phyloP scores from a whole-genome alignment of 92 coral and sea anemone genomes.

The Ricordea florida region DNA sequence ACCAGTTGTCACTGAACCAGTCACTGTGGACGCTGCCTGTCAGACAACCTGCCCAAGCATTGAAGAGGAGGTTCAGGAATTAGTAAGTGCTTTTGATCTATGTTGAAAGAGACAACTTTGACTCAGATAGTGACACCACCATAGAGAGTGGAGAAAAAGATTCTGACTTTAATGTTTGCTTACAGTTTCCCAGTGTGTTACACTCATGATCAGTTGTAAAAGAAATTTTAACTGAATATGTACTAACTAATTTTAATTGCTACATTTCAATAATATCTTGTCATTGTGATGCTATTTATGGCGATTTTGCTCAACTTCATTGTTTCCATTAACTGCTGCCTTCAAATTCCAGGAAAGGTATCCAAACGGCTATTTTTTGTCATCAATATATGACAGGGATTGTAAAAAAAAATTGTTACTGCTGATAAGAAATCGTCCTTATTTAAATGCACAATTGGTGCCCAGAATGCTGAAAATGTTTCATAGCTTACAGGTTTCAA shows the following conservation, averaged over 20 bases:
- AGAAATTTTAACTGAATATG: not conserved
- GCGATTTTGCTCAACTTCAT: conserved; percentile 6
- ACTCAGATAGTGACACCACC: conserved; percentile 38
- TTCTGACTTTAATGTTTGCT: conserved; percentile 13
- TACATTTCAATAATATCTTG: conserved; percentile 13
- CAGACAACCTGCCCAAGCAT: conserved; percentile 44
- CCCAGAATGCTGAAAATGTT: conserved; percentile 13
- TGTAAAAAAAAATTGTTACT: conserved; percentile 17
- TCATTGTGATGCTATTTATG: conserved; percentile 6
- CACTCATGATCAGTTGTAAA: not conserved
- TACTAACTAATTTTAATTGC: too few species aligned
- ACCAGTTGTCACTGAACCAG: conserved; percentile 32
- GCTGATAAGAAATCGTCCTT: conserved; percentile 12
- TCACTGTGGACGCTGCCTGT: conserved; percentile 45
- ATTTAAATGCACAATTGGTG: conserved; percentile 16
- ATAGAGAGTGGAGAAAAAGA: conserved; percentile 33
- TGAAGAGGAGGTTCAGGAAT: conserved; percentile 37
- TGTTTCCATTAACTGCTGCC: too few species aligned
- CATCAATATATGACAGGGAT: not conserved
- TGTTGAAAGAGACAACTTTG: conserved; percentile 24
- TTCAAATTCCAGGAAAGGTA: conserved; percentile 5
- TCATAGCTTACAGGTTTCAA: conserved; percentile 12
- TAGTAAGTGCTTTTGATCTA: conserved; percentile 21
- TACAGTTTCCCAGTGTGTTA: conserved; percentile 4
- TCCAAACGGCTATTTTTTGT: not conserved